phyloP scores from a whole-genome alignment of 2,797 vertebrate genomes.

The Pachyuromys duprasi region DNA sequence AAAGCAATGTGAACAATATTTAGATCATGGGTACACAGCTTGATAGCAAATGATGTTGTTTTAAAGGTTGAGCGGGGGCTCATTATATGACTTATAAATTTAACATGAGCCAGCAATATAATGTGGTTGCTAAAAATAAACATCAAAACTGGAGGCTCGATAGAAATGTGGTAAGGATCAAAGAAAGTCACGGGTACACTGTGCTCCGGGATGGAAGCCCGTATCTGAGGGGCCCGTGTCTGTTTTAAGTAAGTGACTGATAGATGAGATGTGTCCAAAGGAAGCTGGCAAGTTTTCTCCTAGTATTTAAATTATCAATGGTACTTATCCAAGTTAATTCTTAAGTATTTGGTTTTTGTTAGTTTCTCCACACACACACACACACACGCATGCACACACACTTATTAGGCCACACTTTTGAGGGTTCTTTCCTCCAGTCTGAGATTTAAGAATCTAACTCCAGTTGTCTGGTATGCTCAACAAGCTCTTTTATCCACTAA shows the following conservation, averaged over 20 bases:
- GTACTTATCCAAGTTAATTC: constrained; percentile 34
- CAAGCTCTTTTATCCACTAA: not conserved
- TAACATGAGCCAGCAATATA: constrained; percentile 24
- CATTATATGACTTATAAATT: constrained; percentile 55
- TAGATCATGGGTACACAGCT: not conserved
- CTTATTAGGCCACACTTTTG: not conserved
- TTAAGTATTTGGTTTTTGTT: not conserved
- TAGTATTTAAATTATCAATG: not conserved
- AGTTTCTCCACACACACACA: too few relatives aligned
- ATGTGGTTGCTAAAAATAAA: constrained; percentile 53
- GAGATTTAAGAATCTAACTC: not conserved
- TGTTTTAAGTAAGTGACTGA: not conserved
- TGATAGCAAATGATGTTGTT: constrained; percentile 42
- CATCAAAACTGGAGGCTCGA: constrained; percentile 27
- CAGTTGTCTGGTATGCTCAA: not conserved
- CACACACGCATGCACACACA: too few relatives aligned
- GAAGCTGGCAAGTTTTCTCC: not conserved
- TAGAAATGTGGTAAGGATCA: constrained; percentile 39
- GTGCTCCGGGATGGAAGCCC: not conserved
- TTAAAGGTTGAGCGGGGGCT: constrained; percentile 24
- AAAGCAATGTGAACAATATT: not conserved
- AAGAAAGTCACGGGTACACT: not conserved
- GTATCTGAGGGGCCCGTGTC: not conserved
- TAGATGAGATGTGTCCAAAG: not conserved
- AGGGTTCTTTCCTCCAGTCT: not conserved